These are phyloP conservation scores for Malacoraja senta DNA, from an alignment of 2,797 vertebrate species.

Conservation along the genomic window DNA sequence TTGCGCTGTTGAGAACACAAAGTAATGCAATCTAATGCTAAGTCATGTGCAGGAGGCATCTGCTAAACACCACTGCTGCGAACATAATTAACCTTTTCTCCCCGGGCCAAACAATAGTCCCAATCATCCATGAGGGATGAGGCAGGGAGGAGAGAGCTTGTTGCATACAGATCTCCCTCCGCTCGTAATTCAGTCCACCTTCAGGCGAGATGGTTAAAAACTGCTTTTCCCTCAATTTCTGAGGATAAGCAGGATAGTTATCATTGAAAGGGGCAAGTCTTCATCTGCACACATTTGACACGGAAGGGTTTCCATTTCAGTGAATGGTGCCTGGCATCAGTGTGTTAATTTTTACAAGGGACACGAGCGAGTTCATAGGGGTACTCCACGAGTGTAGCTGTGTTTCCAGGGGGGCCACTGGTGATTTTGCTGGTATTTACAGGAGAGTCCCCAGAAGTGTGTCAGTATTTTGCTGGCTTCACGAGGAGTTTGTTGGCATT, in stretches of 20 bases:
- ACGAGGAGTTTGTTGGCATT: too few species aligned
- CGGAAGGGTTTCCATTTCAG: too few species aligned
- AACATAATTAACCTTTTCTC: background rate
- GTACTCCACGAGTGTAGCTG: too few species aligned
- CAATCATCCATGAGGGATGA: background rate
- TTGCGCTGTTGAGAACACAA: background rate
- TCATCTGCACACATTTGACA: too few species aligned
- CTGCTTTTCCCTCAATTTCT: too few species aligned
- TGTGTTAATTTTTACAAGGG: too few species aligned
- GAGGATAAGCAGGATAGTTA: too few species aligned
- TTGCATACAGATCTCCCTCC: background rate
- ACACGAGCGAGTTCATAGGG: too few species aligned
- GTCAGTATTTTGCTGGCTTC: background rate
- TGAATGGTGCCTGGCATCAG: too few species aligned
- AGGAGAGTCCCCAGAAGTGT: background rate
- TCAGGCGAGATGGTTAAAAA: too few species aligned
- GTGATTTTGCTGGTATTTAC: background rate
- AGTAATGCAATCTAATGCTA: background rate
- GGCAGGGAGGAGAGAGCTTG: background rate
- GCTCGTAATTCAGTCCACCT: too few species aligned
- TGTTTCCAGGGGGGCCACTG: background rate
- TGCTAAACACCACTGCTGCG: background rate
- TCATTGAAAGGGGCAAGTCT: too few species aligned
- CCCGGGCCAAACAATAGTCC: background rate
- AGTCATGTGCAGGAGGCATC: background rate